Evolutionary conservation across 2,113 vertebrate genomes (phyloP).

Genomic region (Ranitomeya variabilis): DNA sequence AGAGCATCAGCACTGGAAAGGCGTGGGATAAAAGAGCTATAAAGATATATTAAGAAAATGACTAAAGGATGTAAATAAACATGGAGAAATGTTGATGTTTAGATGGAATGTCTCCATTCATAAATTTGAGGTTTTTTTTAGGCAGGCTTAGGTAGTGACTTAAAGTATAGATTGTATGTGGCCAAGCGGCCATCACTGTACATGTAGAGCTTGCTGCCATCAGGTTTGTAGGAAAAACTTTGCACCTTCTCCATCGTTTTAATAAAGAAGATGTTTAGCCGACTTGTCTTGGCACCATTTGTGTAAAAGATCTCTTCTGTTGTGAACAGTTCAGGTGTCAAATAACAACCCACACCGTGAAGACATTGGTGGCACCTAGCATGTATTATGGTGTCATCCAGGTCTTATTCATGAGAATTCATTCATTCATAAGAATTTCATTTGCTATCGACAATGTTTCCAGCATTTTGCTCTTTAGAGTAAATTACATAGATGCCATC

Average conservation of each 20-base stretch:
- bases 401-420: slow-evolving; percentile 87
- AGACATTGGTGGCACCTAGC: slow-evolving; percentile 84
- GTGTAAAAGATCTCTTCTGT: slow-evolving; percentile 88
- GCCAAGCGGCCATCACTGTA: slow-evolving; percentile 75
- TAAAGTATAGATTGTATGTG: slow-evolving; percentile 65
- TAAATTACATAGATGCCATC: slow-evolving; percentile 93
- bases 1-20: too few relatives aligned
- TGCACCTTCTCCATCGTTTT: slow-evolving; percentile 74
- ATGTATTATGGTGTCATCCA: slow-evolving; percentile 84
- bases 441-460: slow-evolving; percentile 90
- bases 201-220: slow-evolving; percentile 72
- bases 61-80: too few relatives aligned
- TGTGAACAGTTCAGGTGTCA: slow-evolving; percentile 76
- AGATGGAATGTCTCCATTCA: background rate
- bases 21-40: too few relatives aligned
- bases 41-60: too few relatives aligned
- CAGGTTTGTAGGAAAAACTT: slow-evolving; percentile 73
- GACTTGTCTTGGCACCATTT: slow-evolving; percentile 80
- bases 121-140: background rate
- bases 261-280: slow-evolving; percentile 61
- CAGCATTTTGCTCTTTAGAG: slow-evolving; percentile 85
- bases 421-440: slow-evolving; percentile 88
- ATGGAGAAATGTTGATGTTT: too few relatives aligned
- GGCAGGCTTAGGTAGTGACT: background rate
- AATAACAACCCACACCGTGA: slow-evolving; percentile 92